Evolutionary conservation across 2,113 vertebrate species (phyloP), one percentile per base, ranked within the genome.

Genomic region (Cariama cristata): DNA sequence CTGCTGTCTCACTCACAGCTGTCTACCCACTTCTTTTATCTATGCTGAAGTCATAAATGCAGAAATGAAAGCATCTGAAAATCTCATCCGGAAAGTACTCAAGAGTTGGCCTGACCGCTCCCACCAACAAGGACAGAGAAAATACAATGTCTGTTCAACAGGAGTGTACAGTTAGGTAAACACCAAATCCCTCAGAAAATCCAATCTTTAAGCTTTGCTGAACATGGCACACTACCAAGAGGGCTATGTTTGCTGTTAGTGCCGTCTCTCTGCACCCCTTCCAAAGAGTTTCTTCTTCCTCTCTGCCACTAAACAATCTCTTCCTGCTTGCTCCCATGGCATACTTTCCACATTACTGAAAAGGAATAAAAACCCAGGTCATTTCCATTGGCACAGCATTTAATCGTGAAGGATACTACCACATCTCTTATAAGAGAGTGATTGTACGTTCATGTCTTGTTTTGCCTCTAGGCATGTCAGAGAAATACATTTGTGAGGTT

Each of bases 311-410:
- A 20, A 91, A 84, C 52, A 35, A 52, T 33, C 87, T 45, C 93
- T 88, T 94, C 77, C 87, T 64, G 81, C 90, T n/a, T 38, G 81
- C 77, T 93, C 58, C 45, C 40, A 11, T 85, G 69, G 77, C 73
- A 96, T 90, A 94, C 85, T 95, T 97, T 95, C 92, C 92, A 94
- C 90, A 66, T 88, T 90, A 94, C 75, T 76, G 91, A 84, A 85
- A 87, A 85, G 75, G 69, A 94, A 91, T 93, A 93, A 95, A 94
- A 91, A 7, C 52, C 53, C 90, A 88, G 92, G 79, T 92, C 42
- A 92, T 66, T 96, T 94, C 90, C 93, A 88, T 26, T 95, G 85
- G 93, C 85, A 90, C 47, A 50, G 69, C 27, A 42, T 73, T 85
- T 66, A 69, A 64, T 45, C 6, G 10, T n/a, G 63, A 80, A 91